These are phyloP conservation scores for Ochotona princeps DNA, from an alignment of 2,113 vertebrate species.

Conservation along the genomic window DNA sequence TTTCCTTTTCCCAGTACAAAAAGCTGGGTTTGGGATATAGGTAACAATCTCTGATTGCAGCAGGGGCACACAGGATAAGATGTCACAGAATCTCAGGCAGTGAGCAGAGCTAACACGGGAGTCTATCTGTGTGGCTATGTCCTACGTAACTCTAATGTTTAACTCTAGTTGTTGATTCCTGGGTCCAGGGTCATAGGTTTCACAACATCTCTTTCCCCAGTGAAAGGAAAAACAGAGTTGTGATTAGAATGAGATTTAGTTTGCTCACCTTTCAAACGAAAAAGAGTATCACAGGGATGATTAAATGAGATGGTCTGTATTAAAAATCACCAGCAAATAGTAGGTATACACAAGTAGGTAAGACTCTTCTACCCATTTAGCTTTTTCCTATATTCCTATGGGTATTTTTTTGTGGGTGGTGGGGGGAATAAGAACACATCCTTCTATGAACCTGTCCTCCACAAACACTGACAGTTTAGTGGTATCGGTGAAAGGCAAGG, in stretches of 20 bases:
- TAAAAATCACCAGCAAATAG: neutral
- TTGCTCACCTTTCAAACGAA: constrained; percentile 12
- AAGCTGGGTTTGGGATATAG: neutral
- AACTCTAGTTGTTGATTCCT: neutral
- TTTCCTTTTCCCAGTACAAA: neutral
- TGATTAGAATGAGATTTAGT: constrained; percentile 16
- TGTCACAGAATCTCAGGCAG: neutral
- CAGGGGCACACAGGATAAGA: neutral
- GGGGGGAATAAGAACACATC: neutral
- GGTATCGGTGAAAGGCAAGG: neutral
- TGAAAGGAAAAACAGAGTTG: neutral
- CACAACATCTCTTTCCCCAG: neutral
- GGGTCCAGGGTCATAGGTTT: constrained; percentile 12
- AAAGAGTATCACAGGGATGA: neutral
- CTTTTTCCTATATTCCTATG: neutral
- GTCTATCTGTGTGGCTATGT: neutral
- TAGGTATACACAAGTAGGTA: neutral
- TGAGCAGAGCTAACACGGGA: neutral
- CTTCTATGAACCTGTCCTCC: neutral
- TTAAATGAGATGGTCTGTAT: neutral
- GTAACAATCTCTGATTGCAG: neutral
- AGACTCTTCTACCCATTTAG: neutral
- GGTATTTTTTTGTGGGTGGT: neutral
- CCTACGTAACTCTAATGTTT: neutral
- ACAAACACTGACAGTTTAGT: neutral